Conservation (phyloP, 2,797 vertebrate genomes). For the Streptopelia turtur region DNA sequence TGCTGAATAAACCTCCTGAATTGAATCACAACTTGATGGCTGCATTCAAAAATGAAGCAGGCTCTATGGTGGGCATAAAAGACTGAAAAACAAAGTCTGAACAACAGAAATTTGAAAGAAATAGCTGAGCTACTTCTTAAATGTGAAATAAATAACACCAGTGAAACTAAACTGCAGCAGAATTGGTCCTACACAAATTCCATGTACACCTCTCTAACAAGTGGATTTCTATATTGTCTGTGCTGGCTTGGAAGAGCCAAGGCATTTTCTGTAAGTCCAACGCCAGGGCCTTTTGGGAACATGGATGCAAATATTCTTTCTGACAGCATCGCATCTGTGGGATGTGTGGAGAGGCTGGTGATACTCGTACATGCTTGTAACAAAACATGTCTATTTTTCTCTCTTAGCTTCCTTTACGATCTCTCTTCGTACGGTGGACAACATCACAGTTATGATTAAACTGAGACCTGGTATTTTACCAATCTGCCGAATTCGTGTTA, state of each 20-base stretch:
- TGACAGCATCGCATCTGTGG: not conserved
- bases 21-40: not conserved
- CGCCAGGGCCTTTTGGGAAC: not conserved
- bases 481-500: constrained; percentile 6
- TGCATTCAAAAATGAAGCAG: not conserved
- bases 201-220: not conserved
- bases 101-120: not conserved
- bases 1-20: not conserved
- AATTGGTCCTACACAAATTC: not conserved
- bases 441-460: constrained; percentile 58
- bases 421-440: constrained; percentile 15
- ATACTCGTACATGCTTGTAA: not conserved
- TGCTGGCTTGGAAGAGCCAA: not conserved
- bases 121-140: not conserved
- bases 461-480: rapidly evolving
- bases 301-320: not conserved
- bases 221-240: rapidly evolving
- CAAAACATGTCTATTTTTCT: not conserved
- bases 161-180: not conserved
- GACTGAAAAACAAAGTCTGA: not conserved
- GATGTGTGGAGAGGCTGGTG: not conserved
- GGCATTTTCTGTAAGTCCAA: not conserved
- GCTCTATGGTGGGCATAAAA: not conserved
- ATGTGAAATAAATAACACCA: not conserved
- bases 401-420: constrained; percentile 59